These are phyloP conservation scores for Orchesellides sinensis DNA, from an alignment of 2,888 invertebrate species.

Conservation along the genomic window DNA sequence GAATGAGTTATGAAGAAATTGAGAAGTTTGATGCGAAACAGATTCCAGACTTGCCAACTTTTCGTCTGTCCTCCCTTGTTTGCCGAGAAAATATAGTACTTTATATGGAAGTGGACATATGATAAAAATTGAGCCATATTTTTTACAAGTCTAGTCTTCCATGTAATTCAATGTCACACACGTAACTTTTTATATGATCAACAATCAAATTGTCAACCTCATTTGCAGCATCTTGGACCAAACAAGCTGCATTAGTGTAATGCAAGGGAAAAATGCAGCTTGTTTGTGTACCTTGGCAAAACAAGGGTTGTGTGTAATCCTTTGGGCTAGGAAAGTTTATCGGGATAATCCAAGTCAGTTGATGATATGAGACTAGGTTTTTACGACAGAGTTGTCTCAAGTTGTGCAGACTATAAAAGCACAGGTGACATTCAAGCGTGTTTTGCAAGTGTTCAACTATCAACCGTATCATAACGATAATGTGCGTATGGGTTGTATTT, in stretches of 20 bases:
- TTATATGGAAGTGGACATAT: constrained; percentile 17
- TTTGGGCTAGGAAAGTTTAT: too few species aligned
- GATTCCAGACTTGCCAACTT: background rate
- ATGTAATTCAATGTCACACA: constrained; percentile 22
- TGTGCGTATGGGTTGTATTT: too few species aligned
- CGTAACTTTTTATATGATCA: constrained; percentile 30
- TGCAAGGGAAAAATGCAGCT: constrained; percentile 11
- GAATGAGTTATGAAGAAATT: background rate
- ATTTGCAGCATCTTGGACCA: constrained; percentile 17
- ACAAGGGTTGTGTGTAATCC: too few species aligned
- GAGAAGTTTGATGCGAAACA: constrained; percentile 8
- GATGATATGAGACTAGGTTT: too few species aligned
- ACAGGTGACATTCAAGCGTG: too few species aligned
- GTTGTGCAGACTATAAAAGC: too few species aligned
- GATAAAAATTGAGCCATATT: constrained; percentile 28
- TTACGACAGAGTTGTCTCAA: too few species aligned
- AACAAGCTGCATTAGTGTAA: constrained; percentile 1
- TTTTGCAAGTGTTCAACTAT: too few species aligned
- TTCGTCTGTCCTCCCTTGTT: constrained; percentile 8
- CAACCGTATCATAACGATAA: too few species aligned
- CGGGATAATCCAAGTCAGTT: too few species aligned
- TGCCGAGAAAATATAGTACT: background rate
- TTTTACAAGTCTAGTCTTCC: constrained; percentile 1
- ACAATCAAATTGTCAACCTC: constrained; percentile 44
- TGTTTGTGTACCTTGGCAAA: background rate